phyloP scores from a whole-genome alignment of 2,888 invertebrate species.

The Pammene fasciana region DNA sequence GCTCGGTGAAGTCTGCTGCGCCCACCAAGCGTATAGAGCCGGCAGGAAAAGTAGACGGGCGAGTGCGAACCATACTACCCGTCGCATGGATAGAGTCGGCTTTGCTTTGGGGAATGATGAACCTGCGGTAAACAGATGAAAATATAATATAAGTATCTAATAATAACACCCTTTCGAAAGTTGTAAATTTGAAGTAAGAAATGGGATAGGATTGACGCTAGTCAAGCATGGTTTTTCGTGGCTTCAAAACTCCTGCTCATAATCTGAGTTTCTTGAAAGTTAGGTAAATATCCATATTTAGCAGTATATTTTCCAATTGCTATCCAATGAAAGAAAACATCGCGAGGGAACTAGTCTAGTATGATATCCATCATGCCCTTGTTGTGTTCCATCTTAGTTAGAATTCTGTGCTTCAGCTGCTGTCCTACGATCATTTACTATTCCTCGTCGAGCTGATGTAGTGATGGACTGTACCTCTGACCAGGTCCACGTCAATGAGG shows the following conservation, averaged over 20 bases:
- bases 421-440: neutral
- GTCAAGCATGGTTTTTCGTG: too few relatives aligned
- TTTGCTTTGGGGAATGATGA: conserved; percentile 98
- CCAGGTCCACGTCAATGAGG: conserved; percentile 97
- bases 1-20: conserved; percentile 91
- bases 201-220: too few relatives aligned
- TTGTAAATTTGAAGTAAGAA: too few relatives aligned
- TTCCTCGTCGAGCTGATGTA: neutral
- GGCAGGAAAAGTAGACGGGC: conserved; percentile 93
- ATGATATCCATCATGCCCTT: too few relatives aligned
- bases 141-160: neutral
- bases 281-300: too few relatives aligned
- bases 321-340: neutral
- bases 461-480: conserved; percentile 87
- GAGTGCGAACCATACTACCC: conserved; percentile 92
- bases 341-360: too few relatives aligned
- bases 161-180: too few relatives aligned
- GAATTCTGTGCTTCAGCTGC: neutral
- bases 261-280: too few relatives aligned
- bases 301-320: too few relatives aligned
- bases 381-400: too few relatives aligned
- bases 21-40: conserved; percentile 94
- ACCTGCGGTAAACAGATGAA: conserved; percentile 80
- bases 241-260: too few relatives aligned
- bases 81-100: conserved; percentile 94